Evolutionary conservation across 2,113 vertebrate species (phyloP), one percentile per base, ranked within the genome.

Genomic region (Plecotus auritus): DNA sequence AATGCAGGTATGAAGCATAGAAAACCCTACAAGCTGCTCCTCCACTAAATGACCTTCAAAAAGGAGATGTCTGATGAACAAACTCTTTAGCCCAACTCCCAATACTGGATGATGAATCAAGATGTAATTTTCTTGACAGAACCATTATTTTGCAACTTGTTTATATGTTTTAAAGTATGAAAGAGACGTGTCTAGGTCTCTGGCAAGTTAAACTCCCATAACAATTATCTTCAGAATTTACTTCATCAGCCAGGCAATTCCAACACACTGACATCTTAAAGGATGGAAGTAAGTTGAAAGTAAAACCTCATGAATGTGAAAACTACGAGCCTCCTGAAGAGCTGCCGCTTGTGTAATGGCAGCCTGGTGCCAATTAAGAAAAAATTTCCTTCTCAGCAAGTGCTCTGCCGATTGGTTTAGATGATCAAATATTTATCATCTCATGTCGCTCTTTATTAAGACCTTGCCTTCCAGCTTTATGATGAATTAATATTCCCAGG

Each of bases 361-460:
- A 92, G 93, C 76, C 54, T 80, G 51, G 70, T 35, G 37, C 94
- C 93, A 97, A 95, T 0, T n/a, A 93, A 35, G 77, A 59, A 0
- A 10, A 93, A 72, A 73, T 18, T 22, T 84, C 82, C 85, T 92
- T 97, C 92, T 95, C 92, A 92, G 10, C 78, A 86, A 97, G 70
- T 28, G 76, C 30, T 92, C 64, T 69, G 90, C 85, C 59, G 61
- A 96, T 77, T 47, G 77, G 85, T 76, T 96, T 93, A 51, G 59
- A n/a, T n/a, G 61, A 97, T 91, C 95, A 98, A 97, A 23, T 89
- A 96, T 94, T 94, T 85, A 97, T 96, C 6, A 12, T 94, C 90
- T 93, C 88, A 10, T 91, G 77, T 92, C 78, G 86, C 82, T 97
- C 89, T 91, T 96, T 95, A 97, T 64, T 13, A 30, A 59, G 70